Conservation (phyloP, 1,140 invertebrate species). For the Trissolcus basalis region DNA sequence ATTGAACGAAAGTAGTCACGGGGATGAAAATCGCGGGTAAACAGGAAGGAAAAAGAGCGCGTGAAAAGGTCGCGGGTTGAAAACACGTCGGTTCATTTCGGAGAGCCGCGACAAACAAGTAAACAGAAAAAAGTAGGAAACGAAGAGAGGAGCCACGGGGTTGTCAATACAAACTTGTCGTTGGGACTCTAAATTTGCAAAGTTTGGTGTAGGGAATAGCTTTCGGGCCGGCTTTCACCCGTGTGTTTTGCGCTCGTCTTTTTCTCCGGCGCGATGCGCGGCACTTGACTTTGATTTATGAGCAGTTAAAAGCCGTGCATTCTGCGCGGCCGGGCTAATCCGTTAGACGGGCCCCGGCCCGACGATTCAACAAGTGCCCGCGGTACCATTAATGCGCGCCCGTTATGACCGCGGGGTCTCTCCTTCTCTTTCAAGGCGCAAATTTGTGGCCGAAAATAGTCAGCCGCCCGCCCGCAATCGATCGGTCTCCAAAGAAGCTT, state of each 20-base stretch:
- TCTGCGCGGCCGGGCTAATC: slow-evolving; percentile 65
- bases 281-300: slow-evolving; percentile 73
- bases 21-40: not conserved
- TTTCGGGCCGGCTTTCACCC: not conserved
- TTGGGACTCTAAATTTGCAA: not conserved
- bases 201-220: not conserved
- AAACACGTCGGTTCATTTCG: not conserved
- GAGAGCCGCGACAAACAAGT: not conserved
- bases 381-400: slow-evolving; percentile 48
- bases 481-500: slow-evolving; percentile 1
- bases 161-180: not conserved
- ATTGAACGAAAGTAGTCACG: not conserved
- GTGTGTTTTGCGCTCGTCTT: slow-evolving; percentile 14
- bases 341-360: slow-evolving; percentile 66
- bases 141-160: not conserved
- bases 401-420: slow-evolving; percentile 54
- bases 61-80: not conserved
- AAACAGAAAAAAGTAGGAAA: not conserved
- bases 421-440: slow-evolving; percentile 26
- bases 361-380: slow-evolving; percentile 75
- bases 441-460: slow-evolving; percentile 48
- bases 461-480: slow-evolving; percentile 7
- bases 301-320: slow-evolving; percentile 68
- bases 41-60: not conserved
- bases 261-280: slow-evolving; percentile 41